phyloP scores from a whole-genome alignment of 2,113 vertebrate genomes.

The Peromyscus leucopus region DNA sequence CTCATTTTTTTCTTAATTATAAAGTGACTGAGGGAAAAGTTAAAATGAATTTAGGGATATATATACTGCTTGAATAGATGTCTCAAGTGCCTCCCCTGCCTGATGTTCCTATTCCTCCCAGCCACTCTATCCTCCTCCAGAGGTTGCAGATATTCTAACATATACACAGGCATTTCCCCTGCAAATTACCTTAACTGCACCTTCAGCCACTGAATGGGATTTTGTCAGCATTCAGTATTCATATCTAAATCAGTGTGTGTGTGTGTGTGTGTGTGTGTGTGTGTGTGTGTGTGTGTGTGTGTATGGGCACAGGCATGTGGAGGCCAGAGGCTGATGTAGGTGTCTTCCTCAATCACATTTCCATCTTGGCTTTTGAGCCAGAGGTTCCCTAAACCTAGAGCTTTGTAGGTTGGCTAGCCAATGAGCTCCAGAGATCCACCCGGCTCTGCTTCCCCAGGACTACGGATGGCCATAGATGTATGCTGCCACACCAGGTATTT shows the following conservation, averaged over 20 bases:
- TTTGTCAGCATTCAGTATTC: background rate
- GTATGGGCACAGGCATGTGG: background rate
- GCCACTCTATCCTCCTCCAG: background rate
- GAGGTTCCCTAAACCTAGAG: background rate
- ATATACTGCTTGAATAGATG: background rate
- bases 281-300: no score
- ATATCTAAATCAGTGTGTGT: background rate
- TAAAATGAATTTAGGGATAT: background rate
- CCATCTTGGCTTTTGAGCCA: background rate
- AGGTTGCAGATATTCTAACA: background rate
- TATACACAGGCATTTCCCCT: background rate
- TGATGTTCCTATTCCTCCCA: background rate
- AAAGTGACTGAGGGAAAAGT: background rate
- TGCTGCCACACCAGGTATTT: background rate
- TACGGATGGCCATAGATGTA: no score
- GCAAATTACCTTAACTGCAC: background rate
- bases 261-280: no score
- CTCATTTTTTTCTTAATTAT: slow-evolving; percentile 33
- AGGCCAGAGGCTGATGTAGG: background rate
- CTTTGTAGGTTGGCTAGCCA: background rate
- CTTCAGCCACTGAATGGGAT: slow-evolving; percentile 46
- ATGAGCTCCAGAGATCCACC: background rate
- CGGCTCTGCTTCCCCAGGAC: background rate
- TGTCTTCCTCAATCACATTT: background rate
- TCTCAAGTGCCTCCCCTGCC: background rate